These are phyloP conservation scores for Ceuthmochares aereus DNA, from an alignment of 2,113 vertebrate species.

Conservation along the genomic window DNA sequence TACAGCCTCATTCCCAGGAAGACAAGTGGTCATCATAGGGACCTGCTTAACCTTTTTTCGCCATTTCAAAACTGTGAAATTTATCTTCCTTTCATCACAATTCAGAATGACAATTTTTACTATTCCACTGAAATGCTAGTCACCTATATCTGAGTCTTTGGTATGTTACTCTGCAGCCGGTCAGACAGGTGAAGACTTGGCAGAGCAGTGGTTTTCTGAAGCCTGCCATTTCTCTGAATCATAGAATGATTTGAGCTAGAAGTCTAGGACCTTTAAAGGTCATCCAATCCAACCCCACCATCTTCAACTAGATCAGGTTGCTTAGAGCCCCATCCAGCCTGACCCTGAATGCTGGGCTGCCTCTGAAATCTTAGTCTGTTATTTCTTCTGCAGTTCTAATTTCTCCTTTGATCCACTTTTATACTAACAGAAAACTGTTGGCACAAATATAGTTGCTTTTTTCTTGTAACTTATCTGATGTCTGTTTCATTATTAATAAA, in stretches of 20 bases:
- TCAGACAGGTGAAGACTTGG: background rate
- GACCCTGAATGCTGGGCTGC: background rate
- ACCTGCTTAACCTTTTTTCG: background rate
- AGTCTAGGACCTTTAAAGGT: background rate
- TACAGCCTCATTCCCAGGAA: background rate
- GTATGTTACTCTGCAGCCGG: background rate
- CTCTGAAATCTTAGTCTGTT: background rate
- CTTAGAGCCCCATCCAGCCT: background rate
- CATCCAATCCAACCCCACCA: background rate
- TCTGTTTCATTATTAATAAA: background rate
- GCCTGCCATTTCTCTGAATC: background rate
- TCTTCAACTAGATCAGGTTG: background rate
- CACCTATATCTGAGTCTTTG: background rate
- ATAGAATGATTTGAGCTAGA: background rate
- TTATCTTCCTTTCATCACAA: background rate
- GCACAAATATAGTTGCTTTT: background rate
- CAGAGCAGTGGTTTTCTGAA: background rate
- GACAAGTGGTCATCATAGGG: accelerated
- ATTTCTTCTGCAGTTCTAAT: background rate
- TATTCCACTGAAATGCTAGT: background rate
- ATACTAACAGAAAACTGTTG: background rate
- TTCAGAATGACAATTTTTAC: no score
- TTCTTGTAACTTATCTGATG: background rate
- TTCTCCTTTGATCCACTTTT: background rate
- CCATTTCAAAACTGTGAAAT: background rate